Percentiles rank a stretch among this genome's conserved stretches.
Conservation (phyloP, 2,888 invertebrate genomes). For the Pteria penguin region DNA sequence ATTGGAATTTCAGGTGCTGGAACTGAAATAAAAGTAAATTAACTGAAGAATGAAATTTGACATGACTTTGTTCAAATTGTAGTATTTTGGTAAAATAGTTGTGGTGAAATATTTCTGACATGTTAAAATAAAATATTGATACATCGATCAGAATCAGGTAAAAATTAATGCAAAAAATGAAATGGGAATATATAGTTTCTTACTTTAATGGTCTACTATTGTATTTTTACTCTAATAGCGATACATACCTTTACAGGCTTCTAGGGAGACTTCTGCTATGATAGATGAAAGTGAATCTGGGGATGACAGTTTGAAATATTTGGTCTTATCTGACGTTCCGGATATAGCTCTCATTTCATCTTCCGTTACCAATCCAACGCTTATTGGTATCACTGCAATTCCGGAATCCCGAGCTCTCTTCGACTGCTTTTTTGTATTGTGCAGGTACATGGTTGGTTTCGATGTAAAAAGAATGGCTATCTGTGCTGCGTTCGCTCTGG, state of each 20-base stretch:
- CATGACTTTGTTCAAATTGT: too few relatives aligned
- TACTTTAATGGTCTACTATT: too few relatives aligned
- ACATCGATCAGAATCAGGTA: background rate
- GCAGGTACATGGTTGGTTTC: slow-evolving; percentile 58
- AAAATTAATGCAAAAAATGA: background rate
- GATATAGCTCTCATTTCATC: slow-evolving; percentile 63
- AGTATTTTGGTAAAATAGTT: too few relatives aligned
- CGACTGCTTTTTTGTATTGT: slow-evolving; percentile 62
- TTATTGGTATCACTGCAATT: slow-evolving; percentile 68
- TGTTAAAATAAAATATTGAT: slow-evolving; percentile 1
- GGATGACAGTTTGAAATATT: slow-evolving; percentile 55
- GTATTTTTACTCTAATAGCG: background rate
- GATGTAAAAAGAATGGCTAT: slow-evolving; percentile 69
- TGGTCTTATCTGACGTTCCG: slow-evolving; percentile 44
- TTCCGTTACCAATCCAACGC: slow-evolving; percentile 62
- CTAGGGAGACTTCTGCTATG: slow-evolving; percentile 61
- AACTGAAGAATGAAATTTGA: too few relatives aligned
- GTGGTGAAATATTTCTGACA: background rate
- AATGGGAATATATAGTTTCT: background rate
- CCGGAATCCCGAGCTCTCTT: slow-evolving; percentile 62
- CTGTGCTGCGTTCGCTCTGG: slow-evolving; percentile 60
- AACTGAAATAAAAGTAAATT: slow-evolving; percentile 52
- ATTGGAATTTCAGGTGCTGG: slow-evolving; percentile 53
- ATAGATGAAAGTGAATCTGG: slow-evolving; percentile 65
- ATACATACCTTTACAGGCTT: slow-evolving; percentile 69